Percentiles rank a stretch among this genome's conserved stretches.
Evolutionary conservation across 1,140 invertebrate species (phyloP).

Genomic region (Caenorhabditis elegans): WBcel235 BX284603.4:12936001-12936500

Average conservation of each 20-base stretch:
- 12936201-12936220: slow-evolving; percentile 34
- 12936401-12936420: slow-evolving; percentile 97
- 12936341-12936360: slow-evolving; percentile 31
- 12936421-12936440: slow-evolving; percentile 82
- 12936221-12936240: slow-evolving; percentile 20
- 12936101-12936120: slow-evolving; percentile 44
- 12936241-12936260: slow-evolving; percentile 40
- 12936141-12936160: slow-evolving; percentile 51
- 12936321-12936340: slow-evolving; percentile 53
- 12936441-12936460: slow-evolving; percentile 84
- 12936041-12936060: neutral
- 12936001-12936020: too few species aligned
- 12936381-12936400: slow-evolving; percentile 92
- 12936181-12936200: slow-evolving; percentile 51
- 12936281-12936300: slow-evolving; percentile 49
- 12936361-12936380: slow-evolving; percentile 89
- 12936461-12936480: slow-evolving; percentile 92
- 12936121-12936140: slow-evolving; percentile 52
- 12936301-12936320: slow-evolving; percentile 57
- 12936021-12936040: too few species aligned
- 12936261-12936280: neutral
- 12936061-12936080: slow-evolving; percentile 1
- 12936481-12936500: slow-evolving; percentile 85
- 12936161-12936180: slow-evolving; percentile 46
- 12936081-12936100: slow-evolving; percentile 38